A percentile compares a stretch with the other conserved stretches of the same genome.
Evolutionary conservation across 2,113 vertebrate genomes (phyloP).

Genomic region (Ammodytes dubius): DNA sequence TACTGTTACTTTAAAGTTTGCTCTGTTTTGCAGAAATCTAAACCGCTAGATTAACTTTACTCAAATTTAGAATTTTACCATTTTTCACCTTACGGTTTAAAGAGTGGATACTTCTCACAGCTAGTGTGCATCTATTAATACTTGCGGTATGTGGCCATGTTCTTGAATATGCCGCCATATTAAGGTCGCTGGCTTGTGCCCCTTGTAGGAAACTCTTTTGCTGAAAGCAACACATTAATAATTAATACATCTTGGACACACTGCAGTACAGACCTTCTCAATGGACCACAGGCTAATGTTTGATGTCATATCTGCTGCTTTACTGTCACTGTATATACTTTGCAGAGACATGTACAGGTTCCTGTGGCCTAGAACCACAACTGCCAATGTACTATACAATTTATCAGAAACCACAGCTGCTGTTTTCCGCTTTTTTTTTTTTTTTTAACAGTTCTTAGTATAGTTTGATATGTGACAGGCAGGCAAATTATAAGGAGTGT

Average conservation of each 20-base stretch:
- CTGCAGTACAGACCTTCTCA: conserved; percentile 24
- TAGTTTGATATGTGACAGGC: neutral
- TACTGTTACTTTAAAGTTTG: neutral
- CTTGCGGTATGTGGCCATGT: conserved; percentile 16
- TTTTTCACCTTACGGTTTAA: neutral
- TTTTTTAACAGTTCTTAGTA: no score
- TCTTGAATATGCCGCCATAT: conserved; percentile 36
- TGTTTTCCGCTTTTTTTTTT: neutral
- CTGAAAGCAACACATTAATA: conserved; percentile 54
- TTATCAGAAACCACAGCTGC: neutral
- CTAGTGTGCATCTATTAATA: conserved; percentile 12
- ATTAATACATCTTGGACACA: conserved; percentile 50
- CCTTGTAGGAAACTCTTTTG: conserved; percentile 45
- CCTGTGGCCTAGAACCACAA: conserved; percentile 17
- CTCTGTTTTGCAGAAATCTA: neutral
- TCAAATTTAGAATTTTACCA: neutral
- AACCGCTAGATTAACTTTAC: neutral
- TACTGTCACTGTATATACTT: conserved; percentile 13
- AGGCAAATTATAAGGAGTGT: neutral
- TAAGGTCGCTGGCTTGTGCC: conserved; percentile 37
- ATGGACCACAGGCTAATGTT: conserved; percentile 37
- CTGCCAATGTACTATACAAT: conserved; percentile 11
- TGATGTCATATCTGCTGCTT: conserved; percentile 41
- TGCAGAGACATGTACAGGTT: conserved; percentile 4
- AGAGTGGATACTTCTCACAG: neutral